Evolutionary conservation across 1,140 invertebrate species (phyloP).

Genomic region (Micrasema longulum): DNA sequence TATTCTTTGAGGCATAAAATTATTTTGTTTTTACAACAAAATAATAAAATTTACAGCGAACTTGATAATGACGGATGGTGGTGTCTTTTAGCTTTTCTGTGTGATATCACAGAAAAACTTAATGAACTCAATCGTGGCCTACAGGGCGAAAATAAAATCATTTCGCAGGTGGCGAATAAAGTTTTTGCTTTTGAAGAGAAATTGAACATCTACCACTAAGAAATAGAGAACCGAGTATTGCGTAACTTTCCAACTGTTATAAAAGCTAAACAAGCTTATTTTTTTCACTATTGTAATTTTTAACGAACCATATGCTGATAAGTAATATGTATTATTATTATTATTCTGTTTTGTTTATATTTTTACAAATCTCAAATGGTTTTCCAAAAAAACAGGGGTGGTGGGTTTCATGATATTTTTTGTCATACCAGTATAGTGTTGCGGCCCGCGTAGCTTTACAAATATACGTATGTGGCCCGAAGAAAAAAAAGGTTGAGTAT

Average conservation of each 20-base stretch:
- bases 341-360: constrained; percentile 18
- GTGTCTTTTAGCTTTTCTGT: constrained; percentile 27
- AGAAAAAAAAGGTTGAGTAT: constrained; percentile 22
- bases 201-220: constrained; percentile 12
- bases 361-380: too few relatives aligned
- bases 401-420: not conserved
- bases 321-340: constrained; percentile 27
- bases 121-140: constrained; percentile 10
- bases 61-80: constrained; percentile 1
- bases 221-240: constrained; percentile 23
- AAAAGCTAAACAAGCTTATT: constrained; percentile 23
- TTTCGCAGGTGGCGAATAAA: constrained; percentile 17
- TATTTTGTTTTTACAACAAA: too few relatives aligned
- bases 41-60: too few relatives aligned
- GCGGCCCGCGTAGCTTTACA: constrained; percentile 19
- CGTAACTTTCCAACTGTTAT: constrained; percentile 24
- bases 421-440: constrained; percentile 18
- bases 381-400: too few relatives aligned
- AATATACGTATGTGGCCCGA: constrained; percentile 19
- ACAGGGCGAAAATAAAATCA: constrained; percentile 21
- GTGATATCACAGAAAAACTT: constrained; percentile 23
- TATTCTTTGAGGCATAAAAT: too few relatives aligned
- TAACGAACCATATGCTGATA: constrained; percentile 20
- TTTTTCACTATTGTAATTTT: too few relatives aligned
- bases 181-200: constrained; percentile 19